Evolutionary conservation across 23 tunicate species (phyloP), one percentile per base, ranked within the genome.

Genomic region (Trididemnum clinides): DNA sequence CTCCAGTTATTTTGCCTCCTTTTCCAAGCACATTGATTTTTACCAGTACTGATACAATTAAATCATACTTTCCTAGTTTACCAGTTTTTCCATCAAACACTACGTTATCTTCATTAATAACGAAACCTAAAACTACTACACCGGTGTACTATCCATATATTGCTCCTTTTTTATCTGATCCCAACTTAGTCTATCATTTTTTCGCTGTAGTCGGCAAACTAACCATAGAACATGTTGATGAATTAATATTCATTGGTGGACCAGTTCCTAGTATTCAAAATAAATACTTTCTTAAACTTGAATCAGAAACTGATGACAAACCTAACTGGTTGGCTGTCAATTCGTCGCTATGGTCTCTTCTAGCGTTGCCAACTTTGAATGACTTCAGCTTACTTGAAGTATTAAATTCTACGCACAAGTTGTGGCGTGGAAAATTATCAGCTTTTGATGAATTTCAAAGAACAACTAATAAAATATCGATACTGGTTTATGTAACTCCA

Each of bases 351-450:
- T 57, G 84, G 49, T n/a, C 64, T 15, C 33, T 92, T 22, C 54
- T 77, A 19, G 71, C 69, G 7, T 30, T 87, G 82, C 97, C 97
- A 5, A 77, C 82, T 1, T 1, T 19, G 33, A 50, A 32, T 31
- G 88, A 87, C 30, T n/a, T 87, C 1, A 20, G 18, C n/a, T 1
- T 63, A 10, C 75, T 92, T 29, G 65, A 83, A 21, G 50, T 21
- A 25, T 33, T 72, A 23, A 92, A 87, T 39, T 54, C 85, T 25
- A 74, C 90, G 21, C 85, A 87, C 82, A 75, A 22, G 51, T 58
- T 64, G 30, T 92, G 97, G 97, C 66, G 70, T 30, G 97, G 97
- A 22, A 82, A 82, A 20, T 32, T 92, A 18, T 39, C 27, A 1
- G 91, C 88, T 19, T 35, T 39, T 19, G 50, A 76, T 37, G 64